A percentile compares a stretch with the other conserved stretches of the same genome.
Evolutionary conservation across 2,113 vertebrate genomes (phyloP).

Genomic region (Plotosus lineatus): DNA sequence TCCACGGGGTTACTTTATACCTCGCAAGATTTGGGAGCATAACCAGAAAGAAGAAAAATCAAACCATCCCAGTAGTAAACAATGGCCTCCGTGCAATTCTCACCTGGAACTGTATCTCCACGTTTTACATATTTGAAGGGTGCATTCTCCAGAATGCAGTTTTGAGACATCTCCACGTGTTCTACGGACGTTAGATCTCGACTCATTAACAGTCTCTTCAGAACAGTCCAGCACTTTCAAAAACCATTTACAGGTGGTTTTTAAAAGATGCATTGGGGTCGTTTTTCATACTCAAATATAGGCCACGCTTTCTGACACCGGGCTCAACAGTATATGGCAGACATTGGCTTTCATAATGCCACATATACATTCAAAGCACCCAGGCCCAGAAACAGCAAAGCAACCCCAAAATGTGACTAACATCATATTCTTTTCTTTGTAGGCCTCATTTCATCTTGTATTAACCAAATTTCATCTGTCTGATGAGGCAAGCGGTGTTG

Average conservation of each 20-base stretch:
- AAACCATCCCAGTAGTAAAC: neutral
- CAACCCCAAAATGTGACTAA: neutral
- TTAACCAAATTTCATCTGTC: neutral
- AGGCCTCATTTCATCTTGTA: neutral
- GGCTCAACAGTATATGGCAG: neutral
- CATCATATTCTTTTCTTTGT: neutral
- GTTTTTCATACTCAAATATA: neutral
- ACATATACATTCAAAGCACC: slow-evolving; percentile 14
- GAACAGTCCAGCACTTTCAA: neutral
- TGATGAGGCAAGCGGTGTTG: too few relatives aligned
- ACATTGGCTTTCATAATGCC: slow-evolving; percentile 6
- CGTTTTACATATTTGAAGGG: neutral
- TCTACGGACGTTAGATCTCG: neutral
- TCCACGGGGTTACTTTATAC: neutral
- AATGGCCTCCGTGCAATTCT: neutral
- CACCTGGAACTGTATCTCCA: neutral
- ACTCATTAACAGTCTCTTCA: neutral
- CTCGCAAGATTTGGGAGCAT: neutral
- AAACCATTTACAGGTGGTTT: slow-evolving; percentile 5
- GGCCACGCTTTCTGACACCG: slow-evolving; percentile 3
- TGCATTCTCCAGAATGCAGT: neutral
- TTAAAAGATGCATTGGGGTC: slow-evolving; percentile 20
- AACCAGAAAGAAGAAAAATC: slow-evolving; percentile 6
- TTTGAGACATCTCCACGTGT: neutral
- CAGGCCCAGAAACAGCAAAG: neutral